These are phyloP conservation scores for Lysandra bellargus DNA, from an alignment of 2,888 invertebrate species.

Conservation along the genomic window DNA sequence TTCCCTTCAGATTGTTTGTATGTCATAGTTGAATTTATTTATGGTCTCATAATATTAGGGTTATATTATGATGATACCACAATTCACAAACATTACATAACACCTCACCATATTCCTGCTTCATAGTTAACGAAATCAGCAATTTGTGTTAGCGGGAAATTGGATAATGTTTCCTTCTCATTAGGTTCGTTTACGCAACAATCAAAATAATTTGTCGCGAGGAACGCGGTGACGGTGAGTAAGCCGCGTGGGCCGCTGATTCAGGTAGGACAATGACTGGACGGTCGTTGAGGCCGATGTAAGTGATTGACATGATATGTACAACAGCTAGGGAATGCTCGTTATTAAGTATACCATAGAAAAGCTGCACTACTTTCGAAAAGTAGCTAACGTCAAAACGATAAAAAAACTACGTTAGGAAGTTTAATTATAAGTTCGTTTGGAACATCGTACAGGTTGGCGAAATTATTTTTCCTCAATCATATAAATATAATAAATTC, in stretches of 20 bases:
- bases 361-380: too few relatives aligned
- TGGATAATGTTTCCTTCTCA: slow-evolving; percentile 27
- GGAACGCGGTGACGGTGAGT: not conserved
- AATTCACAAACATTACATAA: not conserved
- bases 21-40: not conserved
- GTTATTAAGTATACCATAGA: not conserved
- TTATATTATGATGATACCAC: not conserved
- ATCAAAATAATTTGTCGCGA: slow-evolving; percentile 17
- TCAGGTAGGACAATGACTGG: slow-evolving; percentile 16
- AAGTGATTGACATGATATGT: not conserved
- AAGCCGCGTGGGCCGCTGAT: slow-evolving; percentile 8
- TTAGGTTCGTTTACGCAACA: slow-evolving; percentile 24
- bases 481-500: too few relatives aligned
- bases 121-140: not conserved
- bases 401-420: not conserved
- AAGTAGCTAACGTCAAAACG: too few relatives aligned
- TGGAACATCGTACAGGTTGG: not conserved
- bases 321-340: not conserved
- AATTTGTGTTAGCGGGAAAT: slow-evolving; percentile 1
- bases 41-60: not conserved
- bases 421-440: not conserved
- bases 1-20: not conserved
- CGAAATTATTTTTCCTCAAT: not conserved
- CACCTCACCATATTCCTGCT: not conserved
- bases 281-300: not conserved